These are phyloP conservation scores for Brachirus orientalis DNA, from an alignment of 2,113 vertebrate genomes.

Conservation along the genomic window DNA sequence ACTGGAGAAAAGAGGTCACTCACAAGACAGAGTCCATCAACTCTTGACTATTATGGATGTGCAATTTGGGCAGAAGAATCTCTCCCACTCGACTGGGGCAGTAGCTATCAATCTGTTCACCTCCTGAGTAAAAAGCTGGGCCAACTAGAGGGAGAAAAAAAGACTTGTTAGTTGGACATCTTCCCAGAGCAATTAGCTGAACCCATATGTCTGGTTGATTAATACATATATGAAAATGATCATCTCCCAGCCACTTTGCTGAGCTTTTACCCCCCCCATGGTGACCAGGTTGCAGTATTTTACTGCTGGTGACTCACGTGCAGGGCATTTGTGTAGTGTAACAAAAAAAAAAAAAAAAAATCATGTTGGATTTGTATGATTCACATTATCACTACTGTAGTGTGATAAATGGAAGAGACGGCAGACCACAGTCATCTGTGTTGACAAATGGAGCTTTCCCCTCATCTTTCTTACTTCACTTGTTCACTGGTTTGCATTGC, in stretches of 20 bases:
- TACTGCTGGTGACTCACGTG: conserved; percentile 10
- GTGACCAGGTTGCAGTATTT: conserved; percentile 29
- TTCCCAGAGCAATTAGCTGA: conserved; percentile 79
- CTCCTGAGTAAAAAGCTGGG: conserved; percentile 37
- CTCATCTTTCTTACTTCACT: conserved; percentile 30
- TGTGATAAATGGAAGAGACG: conserved; percentile 29
- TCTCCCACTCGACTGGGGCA: conserved; percentile 34
- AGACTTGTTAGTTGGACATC: conserved; percentile 60
- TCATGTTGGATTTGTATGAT: conserved; percentile 7
- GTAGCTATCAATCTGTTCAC: conserved; percentile 54
- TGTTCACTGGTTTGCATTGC: conserved; percentile 41
- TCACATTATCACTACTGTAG: conserved; percentile 9
- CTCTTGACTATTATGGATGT: conserved; percentile 29
- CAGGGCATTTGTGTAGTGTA: conserved; percentile 2
- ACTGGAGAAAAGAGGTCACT: too few species aligned
- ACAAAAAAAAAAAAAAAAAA: conserved; percentile 15
- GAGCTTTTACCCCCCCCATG: conserved; percentile 10
- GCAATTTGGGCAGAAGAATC: conserved; percentile 22
- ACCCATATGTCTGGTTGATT: conserved; percentile 78
- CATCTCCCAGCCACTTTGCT: conserved; percentile 43
- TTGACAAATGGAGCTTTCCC: conserved; percentile 50
- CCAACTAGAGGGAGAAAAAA: conserved; percentile 33
- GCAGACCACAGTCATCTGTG: conserved; percentile 22
- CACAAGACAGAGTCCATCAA: too few species aligned
- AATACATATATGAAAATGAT: conserved; percentile 75